Evolutionary conservation across 2,888 invertebrate genomes (phyloP).

Genomic region (Falcaria lacertinaria): DNA sequence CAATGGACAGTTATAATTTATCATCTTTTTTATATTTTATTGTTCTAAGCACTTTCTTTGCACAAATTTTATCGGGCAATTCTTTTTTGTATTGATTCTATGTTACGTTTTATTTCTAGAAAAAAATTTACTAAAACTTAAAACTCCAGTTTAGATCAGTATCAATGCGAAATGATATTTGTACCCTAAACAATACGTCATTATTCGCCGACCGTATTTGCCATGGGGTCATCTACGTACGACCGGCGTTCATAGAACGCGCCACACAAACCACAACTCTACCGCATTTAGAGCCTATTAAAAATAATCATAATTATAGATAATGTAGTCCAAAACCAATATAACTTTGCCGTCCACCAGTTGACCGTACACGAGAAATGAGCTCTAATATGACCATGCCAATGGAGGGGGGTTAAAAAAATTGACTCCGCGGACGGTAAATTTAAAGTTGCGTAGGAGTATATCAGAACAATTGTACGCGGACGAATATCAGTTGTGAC

Average conservation of each 20-base stretch:
- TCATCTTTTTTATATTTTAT: too few species aligned
- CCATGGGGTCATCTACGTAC: conserved; percentile 25
- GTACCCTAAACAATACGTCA: conserved; percentile 7
- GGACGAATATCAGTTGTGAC: conserved; percentile 48
- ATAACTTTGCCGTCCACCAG: conserved; percentile 16
- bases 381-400: conserved; percentile 15
- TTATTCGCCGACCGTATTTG: conserved; percentile 11
- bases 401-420: conserved; percentile 26
- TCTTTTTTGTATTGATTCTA: too few species aligned
- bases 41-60: too few species aligned
- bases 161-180: conserved; percentile 15
- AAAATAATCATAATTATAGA: conserved; percentile 35
- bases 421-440: conserved; percentile 30
- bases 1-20: too few species aligned
- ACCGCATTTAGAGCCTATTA: conserved; percentile 34
- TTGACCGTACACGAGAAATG: conserved; percentile 6
- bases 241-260: conserved; percentile 20
- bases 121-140: too few species aligned
- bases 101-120: too few species aligned
- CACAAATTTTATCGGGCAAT: too few species aligned
- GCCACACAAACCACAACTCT: conserved; percentile 24
- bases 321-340: conserved; percentile 16
- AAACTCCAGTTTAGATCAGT: too few species aligned
- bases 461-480: conserved; percentile 46
- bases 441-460: conserved; percentile 46